These are phyloP conservation scores for Dendrolimus kikuchii DNA, from an alignment of 1,140 invertebrate species.

Conservation along the genomic window DNA sequence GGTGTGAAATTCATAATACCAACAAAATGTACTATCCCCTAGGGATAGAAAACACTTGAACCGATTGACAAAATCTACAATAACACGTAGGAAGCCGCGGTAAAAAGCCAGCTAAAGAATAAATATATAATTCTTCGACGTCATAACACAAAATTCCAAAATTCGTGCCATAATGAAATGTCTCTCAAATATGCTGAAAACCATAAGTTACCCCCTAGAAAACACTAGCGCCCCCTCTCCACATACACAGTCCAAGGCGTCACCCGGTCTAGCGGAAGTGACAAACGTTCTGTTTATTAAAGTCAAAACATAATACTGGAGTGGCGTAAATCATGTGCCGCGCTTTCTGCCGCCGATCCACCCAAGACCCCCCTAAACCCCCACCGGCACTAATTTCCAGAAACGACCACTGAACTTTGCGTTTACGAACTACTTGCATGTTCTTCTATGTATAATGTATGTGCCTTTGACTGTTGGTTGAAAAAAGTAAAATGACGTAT, in stretches of 20 bases:
- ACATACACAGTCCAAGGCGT: conserved; percentile 18
- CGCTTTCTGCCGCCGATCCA: conserved; percentile 24
- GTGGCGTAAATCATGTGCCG: conserved; percentile 67
- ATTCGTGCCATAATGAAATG: no score
- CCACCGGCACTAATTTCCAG: conserved; percentile 61
- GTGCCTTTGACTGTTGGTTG: background rate
- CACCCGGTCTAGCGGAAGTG: conserved; percentile 34
- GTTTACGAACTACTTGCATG: conserved; percentile 3
- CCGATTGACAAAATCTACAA: no score
- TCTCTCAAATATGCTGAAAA: no score
- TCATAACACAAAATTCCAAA: no score
- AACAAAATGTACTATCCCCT: no score
- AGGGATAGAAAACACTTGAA: no score
- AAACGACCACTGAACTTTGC: conserved; percentile 50
- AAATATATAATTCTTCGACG: no score
- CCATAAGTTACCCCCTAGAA: no score
- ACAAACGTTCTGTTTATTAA: conserved; percentile 68
- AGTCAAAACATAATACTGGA: conserved; percentile 70
- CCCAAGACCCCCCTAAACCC: conserved; percentile 15
- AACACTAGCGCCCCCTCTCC: no score
- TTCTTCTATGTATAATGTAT: background rate
- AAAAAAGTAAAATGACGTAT: conserved; percentile 3
- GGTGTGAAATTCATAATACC: no score
- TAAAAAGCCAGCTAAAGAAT: no score
- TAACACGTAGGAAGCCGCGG: no score